Percentiles rank a stretch among this genome's conserved stretches.
phyloP scores from a whole-genome alignment of 2,113 vertebrate species.

The Chinchilla lanigera region DNA sequence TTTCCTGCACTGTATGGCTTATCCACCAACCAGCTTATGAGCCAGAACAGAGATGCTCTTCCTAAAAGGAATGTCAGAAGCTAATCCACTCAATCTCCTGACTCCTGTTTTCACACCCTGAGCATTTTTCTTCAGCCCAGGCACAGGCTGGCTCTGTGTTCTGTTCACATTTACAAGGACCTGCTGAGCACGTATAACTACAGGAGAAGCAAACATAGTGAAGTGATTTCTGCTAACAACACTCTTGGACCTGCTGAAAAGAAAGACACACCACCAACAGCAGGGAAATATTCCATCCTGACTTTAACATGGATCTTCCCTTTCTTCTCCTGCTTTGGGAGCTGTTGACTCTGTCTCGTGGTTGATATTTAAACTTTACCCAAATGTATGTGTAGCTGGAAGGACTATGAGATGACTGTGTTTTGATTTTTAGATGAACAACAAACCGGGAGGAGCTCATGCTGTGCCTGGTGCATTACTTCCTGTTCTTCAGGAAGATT shows the following conservation, averaged over 20 bases:
- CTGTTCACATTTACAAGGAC: conserved; percentile 57
- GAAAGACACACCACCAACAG: conserved; percentile 75
- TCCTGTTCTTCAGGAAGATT: conserved; percentile 84
- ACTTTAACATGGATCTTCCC: conserved; percentile 72
- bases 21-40: not conserved
- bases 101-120: conserved; percentile 51
- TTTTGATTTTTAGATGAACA: conserved; percentile 85
- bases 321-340: conserved; percentile 78
- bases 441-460: conserved; percentile 85
- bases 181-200: conserved; percentile 24
- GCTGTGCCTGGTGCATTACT: conserved; percentile 86
- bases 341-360: conserved; percentile 70
- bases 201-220: conserved; percentile 81
- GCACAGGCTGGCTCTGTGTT: not conserved
- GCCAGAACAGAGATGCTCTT: not conserved
- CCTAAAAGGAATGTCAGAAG: not conserved
- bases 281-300: conserved; percentile 79
- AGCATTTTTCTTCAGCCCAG: not conserved
- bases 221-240: conserved; percentile 77
- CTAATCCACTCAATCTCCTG: conserved; percentile 41
- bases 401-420: conserved; percentile 80
- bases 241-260: conserved; percentile 77
- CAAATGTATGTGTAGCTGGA: conserved; percentile 77
- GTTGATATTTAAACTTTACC: conserved; percentile 71
- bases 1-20: not conserved